A percentile compares a stretch with the other conserved stretches of the same genome.
These are phyloP conservation scores for Pangasius sanitwongsei DNA, from an alignment of 2,797 vertebrate species.

Conservation along the genomic window DNA sequence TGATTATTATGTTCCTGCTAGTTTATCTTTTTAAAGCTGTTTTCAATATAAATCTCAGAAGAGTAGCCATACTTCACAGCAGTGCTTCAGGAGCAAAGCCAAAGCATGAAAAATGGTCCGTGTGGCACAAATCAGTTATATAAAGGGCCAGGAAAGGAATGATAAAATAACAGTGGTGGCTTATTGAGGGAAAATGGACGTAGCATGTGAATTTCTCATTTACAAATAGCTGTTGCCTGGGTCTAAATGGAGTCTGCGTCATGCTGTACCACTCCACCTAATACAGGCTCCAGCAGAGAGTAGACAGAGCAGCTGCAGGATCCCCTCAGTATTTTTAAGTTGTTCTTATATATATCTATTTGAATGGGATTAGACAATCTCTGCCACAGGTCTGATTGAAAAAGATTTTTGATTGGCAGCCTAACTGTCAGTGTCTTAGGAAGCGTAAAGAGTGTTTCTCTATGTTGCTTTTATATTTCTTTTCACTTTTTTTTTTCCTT, in stretches of 20 bases:
- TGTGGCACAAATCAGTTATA: background rate
- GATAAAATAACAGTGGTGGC: background rate
- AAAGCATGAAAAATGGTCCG: constrained; percentile 22
- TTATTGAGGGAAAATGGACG: background rate
- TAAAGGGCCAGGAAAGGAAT: background rate
- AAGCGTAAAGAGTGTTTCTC: background rate
- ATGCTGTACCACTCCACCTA: constrained; percentile 22
- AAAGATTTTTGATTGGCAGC: background rate
- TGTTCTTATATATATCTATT: constrained; percentile 35
- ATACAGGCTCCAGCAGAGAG: background rate
- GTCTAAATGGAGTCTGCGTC: constrained; percentile 47
- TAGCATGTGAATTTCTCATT: constrained; percentile 13
- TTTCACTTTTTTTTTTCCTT: no score
- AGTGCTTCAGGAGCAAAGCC: constrained; percentile 12
- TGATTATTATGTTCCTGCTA: background rate
- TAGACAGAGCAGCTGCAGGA: constrained; percentile 17
- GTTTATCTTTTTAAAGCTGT: constrained; percentile 54
- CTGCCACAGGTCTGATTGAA: background rate
- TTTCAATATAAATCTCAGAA: constrained; percentile 16
- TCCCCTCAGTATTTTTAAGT: constrained; percentile 34
- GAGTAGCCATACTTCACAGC: constrained; percentile 9
- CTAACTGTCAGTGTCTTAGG: background rate
- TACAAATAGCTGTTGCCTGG: constrained; percentile 15
- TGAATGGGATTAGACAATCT: constrained; percentile 6
- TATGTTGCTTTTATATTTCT: background rate